Base-by-base conservation (phyloP, 2,888 invertebrate species). In the Athalia rosae region DNA sequence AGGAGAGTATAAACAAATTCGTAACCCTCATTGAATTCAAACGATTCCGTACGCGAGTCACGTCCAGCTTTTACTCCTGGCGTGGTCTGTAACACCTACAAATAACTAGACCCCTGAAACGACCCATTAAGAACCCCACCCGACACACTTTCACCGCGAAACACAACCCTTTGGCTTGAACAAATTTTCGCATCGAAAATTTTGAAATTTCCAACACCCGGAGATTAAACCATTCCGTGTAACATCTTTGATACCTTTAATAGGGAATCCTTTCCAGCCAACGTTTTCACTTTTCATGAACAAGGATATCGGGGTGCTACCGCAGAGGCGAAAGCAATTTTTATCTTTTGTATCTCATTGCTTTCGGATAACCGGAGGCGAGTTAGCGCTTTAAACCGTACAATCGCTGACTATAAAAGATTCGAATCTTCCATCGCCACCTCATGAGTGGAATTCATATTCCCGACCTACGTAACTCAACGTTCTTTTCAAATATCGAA, bases 111-210 rank as follows among this genome's bases (percentile, higher is more conserved):
- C 80, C 80, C 79, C 78, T 79, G 80, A 81, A 80, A 83, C 80
- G 80, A 82, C 79, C 81, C 82, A 83, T 83, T 83, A 83, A 83
- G 83, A 83, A 83, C 82, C 82, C 82, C 82, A 83, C 80, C 80
- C 78, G 81, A 83, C n/a, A 83, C 82, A 83, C 83, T 83, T 83
- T 82, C 82, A 79, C 69, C 76, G 73, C 43, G 48, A 74, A 74
- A 74, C 61, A 74, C 74, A 74, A 74, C 59, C 74, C 74, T 62
- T 74, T 61, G 74, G 62, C 59, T 48, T 61, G 62, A 74, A 74
- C 74, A 62, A 74, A 47, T 74, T 74, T 74, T 61, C 74, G 48
- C 74, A 74, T 74, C 74, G 74, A 59, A 61, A 74, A 62, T 74
- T 74, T 74, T 47, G 61, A 74, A 74, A 74, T 74, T 74, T 48